Conservation (phyloP, 2,113 vertebrate genomes). For the Strix uralensis region DNA sequence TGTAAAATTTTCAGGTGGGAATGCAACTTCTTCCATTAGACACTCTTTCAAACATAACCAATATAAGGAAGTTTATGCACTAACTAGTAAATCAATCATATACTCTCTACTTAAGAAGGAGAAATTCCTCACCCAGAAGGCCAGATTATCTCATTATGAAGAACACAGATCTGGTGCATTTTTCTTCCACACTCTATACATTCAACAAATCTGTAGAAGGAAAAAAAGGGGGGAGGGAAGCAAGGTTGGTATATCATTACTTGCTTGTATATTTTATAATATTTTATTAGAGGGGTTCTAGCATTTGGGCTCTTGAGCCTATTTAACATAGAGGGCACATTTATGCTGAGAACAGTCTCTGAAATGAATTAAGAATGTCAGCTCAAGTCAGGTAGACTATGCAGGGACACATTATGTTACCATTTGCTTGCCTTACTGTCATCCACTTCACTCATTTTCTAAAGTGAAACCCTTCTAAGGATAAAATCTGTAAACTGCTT, state of each 20-base stretch:
- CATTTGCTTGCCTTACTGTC: not conserved
- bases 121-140: slow-evolving; percentile 86
- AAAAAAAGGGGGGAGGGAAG: not conserved
- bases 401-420: not conserved
- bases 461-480: not conserved
- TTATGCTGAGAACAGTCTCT: not conserved
- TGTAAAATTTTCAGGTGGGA: not conserved
- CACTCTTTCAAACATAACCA: not conserved
- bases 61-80: not conserved
- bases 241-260: not conserved
- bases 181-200: slow-evolving; percentile 96
- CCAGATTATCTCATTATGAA: slow-evolving; percentile 97
- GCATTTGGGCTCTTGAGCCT: not conserved
- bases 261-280: not conserved
- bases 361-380: not conserved
- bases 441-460: not conserved
- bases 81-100: not conserved
- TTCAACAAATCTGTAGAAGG: slow-evolving; percentile 87
- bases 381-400: not conserved
- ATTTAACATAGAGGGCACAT: not conserved
- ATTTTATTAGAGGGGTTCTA: not conserved
- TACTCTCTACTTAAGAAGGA: not conserved
- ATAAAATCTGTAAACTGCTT: not conserved
- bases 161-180: slow-evolving; percentile 98
- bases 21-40: not conserved